A percentile compares a stretch with the other conserved stretches of the same genome.
Evolutionary conservation across 2,797 vertebrate species (phyloP).

Genomic region (Lutjanus campechanus): DNA sequence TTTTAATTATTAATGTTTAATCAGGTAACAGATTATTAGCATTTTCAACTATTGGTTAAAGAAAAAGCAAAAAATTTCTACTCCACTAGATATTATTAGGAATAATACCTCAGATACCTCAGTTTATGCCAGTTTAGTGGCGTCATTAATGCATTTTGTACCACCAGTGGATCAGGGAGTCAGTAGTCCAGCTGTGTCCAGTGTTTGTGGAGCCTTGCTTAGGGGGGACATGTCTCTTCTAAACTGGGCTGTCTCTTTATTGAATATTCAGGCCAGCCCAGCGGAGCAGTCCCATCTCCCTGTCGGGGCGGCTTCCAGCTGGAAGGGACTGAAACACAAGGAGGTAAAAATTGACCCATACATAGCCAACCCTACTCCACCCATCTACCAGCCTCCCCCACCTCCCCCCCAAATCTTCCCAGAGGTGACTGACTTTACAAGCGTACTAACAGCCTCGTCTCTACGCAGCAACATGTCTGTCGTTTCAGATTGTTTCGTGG

Average conservation of each 20-base stretch:
- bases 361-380: constrained; percentile 66
- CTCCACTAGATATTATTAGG: no score
- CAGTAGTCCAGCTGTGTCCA: constrained; percentile 44
- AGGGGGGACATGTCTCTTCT: constrained; percentile 76
- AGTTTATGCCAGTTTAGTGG: not conserved
- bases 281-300: constrained; percentile 84
- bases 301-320: constrained; percentile 82
- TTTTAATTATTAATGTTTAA: no score
- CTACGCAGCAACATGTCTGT: constrained; percentile 23
- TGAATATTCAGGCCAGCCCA: constrained; percentile 84
- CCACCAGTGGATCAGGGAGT: constrained; percentile 29
- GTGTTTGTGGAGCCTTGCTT: constrained; percentile 64
- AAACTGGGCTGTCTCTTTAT: constrained; percentile 83
- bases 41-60: no score
- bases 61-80: no score
- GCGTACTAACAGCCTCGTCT: constrained; percentile 57
- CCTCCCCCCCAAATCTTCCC: constrained; percentile 43
- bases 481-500: constrained; percentile 45
- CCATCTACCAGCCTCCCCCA: constrained; percentile 52
- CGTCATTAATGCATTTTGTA: constrained; percentile 3
- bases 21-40: no score
- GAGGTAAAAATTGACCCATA: constrained; percentile 79
- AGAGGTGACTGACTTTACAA: constrained; percentile 57
- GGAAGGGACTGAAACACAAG: constrained; percentile 84
- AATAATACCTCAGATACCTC: not conserved